Base-by-base conservation (phyloP, 2,113 vertebrate genomes). In the Coracopsis vasa region DNA sequence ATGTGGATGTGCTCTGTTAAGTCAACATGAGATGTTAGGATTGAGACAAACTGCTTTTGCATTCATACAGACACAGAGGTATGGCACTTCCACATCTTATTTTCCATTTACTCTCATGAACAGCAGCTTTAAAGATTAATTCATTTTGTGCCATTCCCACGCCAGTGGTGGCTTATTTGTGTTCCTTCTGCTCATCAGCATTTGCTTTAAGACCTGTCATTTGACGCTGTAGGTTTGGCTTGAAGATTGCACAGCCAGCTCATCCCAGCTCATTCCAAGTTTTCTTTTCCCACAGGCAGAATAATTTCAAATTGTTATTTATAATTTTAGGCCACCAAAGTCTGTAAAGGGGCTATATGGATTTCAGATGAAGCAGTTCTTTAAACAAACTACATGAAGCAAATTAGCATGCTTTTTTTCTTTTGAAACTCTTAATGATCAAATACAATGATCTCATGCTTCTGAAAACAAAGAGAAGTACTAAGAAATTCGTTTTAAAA, bases 361-460 rank as follows among this genome's bases (percentile, higher is more conserved):
- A 87, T 91, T 86, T 90, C 1, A 0, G 44, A 88, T 60, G 73
- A 91, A 95, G 35, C 33, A 74, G 60, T 80, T 89, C 83, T 94
- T 73, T 88, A 92, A 95, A 75, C 83, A 90, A 85, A 71, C 17
- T 88, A 28, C 45, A 62, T 35, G 27, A 92, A 90, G 54, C 9
- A 90, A 83, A 90, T 80, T 41, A 77, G 41, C 16, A 13, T 29
- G 62, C 18, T 72, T 77, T 94, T 77, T 71, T 82, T 64, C 54
- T 81, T 85, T 86, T 85, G 78, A 93, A 95, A 91, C 45, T 2
- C 53, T 79, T 86, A 82, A 92, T 37, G 21, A 86, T 93, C 45
- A 93, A 91, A 95, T 91, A 23, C 86, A 94, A 82, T 80, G 84
- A 95, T 50, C 85, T 95, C 74, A 77, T 90, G 41, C 74, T 83